Evolutionary conservation across 1,140 invertebrate genomes (phyloP).

Genomic region (Drosophila arawakana): DNA sequence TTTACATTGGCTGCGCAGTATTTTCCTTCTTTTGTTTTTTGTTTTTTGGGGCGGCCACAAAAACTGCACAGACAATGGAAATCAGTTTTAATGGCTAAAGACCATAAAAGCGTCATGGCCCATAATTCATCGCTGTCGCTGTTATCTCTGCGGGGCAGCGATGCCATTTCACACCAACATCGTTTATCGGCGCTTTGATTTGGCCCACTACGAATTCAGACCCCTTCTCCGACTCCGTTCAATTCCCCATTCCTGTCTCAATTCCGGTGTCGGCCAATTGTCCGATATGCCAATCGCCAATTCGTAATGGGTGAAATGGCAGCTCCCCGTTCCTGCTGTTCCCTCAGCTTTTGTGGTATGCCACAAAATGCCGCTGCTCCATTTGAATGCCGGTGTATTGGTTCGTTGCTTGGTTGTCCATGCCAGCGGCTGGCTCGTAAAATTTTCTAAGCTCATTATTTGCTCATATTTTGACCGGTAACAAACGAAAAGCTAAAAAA

Average conservation of each 20-base stretch:
- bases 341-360: constrained; percentile 39
- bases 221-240: neutral
- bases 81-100: constrained; percentile 71
- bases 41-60: constrained; percentile 19
- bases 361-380: constrained; percentile 40
- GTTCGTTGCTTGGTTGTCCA: neutral
- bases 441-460: constrained; percentile 82
- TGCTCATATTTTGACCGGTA: constrained; percentile 71
- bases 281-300: constrained; percentile 62
- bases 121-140: constrained; percentile 68
- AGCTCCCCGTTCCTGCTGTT: neutral
- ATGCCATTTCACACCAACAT: constrained; percentile 70
- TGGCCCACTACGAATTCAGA: constrained; percentile 39
- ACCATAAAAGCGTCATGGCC: constrained; percentile 76
- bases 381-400: constrained; percentile 31
- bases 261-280: constrained; percentile 48
- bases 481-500: constrained; percentile 18
- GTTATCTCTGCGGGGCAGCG: constrained; percentile 43
- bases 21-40: neutral
- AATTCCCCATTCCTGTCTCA: neutral
- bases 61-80: constrained; percentile 63
- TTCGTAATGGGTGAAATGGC: constrained; percentile 47
- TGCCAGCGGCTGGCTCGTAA: constrained; percentile 55
- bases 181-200: constrained; percentile 73
- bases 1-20: constrained; percentile 3